Conservation (phyloP, 2,888 invertebrate species). For the Seladonia tumulorum region DNA sequence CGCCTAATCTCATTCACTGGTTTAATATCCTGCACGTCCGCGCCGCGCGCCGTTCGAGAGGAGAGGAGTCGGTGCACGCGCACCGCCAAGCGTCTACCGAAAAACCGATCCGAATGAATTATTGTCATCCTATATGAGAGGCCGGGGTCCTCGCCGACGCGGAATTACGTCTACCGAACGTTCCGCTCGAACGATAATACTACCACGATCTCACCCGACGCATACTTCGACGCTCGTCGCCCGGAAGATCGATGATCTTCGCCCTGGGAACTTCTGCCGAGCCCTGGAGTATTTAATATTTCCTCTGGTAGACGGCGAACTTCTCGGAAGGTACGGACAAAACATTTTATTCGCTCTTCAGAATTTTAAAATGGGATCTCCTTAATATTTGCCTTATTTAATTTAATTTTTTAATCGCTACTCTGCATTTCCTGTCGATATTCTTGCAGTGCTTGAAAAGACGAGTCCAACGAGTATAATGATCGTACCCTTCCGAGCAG, state of each 20-base stretch:
- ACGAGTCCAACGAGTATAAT: neutral
- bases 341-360: neutral
- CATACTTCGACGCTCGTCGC: neutral
- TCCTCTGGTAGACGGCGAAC: neutral
- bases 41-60: neutral
- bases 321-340: neutral
- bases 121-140: conserved; percentile 53
- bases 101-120: conserved; percentile 62
- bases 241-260: conserved; percentile 67
- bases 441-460: neutral
- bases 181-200: conserved; percentile 50
- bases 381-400: too few relatives aligned
- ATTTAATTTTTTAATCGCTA: neutral
- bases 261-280: conserved; percentile 52
- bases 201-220: neutral
- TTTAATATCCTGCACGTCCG: conserved; percentile 29
- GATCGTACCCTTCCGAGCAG: neutral
- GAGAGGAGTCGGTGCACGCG: neutral
- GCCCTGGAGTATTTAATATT: neutral
- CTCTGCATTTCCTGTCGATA: neutral
- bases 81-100: conserved; percentile 11
- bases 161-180: conserved; percentile 59
- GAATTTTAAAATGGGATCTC: neutral
- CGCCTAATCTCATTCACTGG: conserved; percentile 28
- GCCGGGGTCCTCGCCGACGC: conserved; percentile 3